Conservation (phyloP, 2,888 invertebrate species). For the Chironomus riparius region DNA sequence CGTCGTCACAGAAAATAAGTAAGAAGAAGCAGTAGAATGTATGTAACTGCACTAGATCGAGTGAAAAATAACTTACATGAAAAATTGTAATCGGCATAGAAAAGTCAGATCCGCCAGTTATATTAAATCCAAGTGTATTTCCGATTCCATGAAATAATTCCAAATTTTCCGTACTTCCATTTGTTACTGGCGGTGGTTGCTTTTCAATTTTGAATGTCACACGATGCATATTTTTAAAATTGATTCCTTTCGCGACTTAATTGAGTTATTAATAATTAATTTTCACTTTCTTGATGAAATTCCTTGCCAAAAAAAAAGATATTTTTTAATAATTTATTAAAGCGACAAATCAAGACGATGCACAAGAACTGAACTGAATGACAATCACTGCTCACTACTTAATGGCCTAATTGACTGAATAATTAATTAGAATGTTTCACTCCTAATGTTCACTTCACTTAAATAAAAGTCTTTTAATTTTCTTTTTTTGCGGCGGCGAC, state of each 20-base stretch:
- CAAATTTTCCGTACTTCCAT: constrained; percentile 10
- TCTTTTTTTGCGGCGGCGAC: background rate
- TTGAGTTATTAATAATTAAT: background rate
- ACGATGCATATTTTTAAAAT: background rate
- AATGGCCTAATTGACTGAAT: constrained; percentile 25
- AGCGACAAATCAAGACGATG: background rate
- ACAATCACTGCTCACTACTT: constrained; percentile 1
- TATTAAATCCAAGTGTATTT: constrained; percentile 38
- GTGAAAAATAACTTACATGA: constrained; percentile 36
- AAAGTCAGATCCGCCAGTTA: constrained; percentile 43
- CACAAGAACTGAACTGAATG: constrained; percentile 5
- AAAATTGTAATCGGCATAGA: constrained; percentile 44
- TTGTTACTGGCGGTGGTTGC: constrained; percentile 5
- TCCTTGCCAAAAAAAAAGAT: background rate
- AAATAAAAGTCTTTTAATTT: background rate
- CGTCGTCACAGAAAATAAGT: too few relatives aligned
- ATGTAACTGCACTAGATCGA: background rate
- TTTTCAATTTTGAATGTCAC: constrained; percentile 19
- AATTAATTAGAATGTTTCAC: constrained; percentile 25
- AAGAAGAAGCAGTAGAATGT: background rate
- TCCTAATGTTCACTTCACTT: constrained; percentile 3
- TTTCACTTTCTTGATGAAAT: too few relatives aligned
- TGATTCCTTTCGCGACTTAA: background rate
- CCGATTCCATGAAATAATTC: constrained; percentile 21
- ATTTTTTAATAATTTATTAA: constrained; percentile 1